phyloP scores from a whole-genome alignment of 2,888 invertebrate genomes.

The Nineta flava region DNA sequence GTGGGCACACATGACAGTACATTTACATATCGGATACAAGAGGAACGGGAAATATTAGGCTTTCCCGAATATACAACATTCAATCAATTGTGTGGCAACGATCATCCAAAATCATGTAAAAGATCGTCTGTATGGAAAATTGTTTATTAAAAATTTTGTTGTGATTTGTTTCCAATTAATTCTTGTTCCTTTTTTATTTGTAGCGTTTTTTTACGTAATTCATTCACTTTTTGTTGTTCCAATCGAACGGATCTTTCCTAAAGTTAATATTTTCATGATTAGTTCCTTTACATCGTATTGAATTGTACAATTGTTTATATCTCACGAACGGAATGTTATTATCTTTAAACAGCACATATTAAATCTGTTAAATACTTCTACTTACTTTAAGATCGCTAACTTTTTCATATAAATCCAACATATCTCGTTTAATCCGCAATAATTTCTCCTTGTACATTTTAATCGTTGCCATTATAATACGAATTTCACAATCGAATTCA shows the following conservation, averaged over 20 bases:
- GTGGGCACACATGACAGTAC: slow-evolving; percentile 91
- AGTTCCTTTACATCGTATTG: not conserved
- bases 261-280: not conserved
- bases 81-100: slow-evolving; percentile 64
- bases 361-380: too few relatives aligned
- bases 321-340: not conserved
- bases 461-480: slow-evolving; percentile 24
- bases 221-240: slow-evolving; percentile 28
- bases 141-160: slow-evolving; percentile 30
- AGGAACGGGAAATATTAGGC: slow-evolving; percentile 90
- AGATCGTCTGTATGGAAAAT: slow-evolving; percentile 66
- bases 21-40: slow-evolving; percentile 91
- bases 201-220: slow-evolving; percentile 15
- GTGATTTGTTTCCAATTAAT: slow-evolving; percentile 4
- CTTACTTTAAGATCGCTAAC: slow-evolving; percentile 27
- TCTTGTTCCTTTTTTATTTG: slow-evolving; percentile 19
- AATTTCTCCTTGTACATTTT: slow-evolving; percentile 28
- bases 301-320: not conserved
- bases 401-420: slow-evolving; percentile 27
- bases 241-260: slow-evolving; percentile 28
- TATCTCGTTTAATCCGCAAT: slow-evolving; percentile 27
- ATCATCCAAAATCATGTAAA: slow-evolving; percentile 43
- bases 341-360: too few relatives aligned
- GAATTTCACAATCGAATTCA: slow-evolving; percentile 17
- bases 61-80: slow-evolving; percentile 69